These are phyloP conservation scores for Drosophila mojavensis DNA, from an alignment of 1,140 invertebrate genomes.

Conservation along the genomic window DNA sequence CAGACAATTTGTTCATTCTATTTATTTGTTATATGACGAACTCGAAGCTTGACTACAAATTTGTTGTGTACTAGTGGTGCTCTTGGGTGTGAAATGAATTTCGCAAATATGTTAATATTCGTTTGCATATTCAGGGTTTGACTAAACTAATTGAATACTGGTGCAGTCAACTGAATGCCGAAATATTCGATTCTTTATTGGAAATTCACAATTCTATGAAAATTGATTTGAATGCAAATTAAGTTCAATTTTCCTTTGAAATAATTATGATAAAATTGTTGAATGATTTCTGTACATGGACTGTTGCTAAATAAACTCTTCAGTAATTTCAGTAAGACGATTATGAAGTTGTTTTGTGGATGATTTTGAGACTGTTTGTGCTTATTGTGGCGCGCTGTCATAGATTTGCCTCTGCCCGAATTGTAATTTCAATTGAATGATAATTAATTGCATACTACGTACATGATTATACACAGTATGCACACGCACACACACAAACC, in stretches of 20 bases:
- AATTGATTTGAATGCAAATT: constrained; percentile 47
- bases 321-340: constrained; percentile 6
- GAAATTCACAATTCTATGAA: constrained; percentile 37
- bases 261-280: constrained; percentile 23
- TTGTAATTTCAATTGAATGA: constrained; percentile 78
- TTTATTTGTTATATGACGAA: no score
- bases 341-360: constrained; percentile 30
- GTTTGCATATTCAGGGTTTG: constrained; percentile 50
- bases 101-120: no score
- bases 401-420: constrained; percentile 50
- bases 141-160: constrained; percentile 40
- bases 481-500: constrained; percentile 16
- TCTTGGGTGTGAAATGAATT: no score
- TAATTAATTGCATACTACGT: constrained; percentile 77
- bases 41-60: no score
- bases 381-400: constrained; percentile 31
- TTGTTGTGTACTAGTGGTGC: no score
- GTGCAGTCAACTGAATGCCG: neutral
- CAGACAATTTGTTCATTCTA: no score
- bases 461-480: constrained; percentile 27
- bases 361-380: constrained; percentile 14
- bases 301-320: neutral
- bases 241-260: constrained; percentile 30
- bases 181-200: constrained; percentile 49
- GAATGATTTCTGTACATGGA: constrained; percentile 7